Conservation (phyloP, 2,888 invertebrate genomes). For the Phengaris alcon region DNA sequence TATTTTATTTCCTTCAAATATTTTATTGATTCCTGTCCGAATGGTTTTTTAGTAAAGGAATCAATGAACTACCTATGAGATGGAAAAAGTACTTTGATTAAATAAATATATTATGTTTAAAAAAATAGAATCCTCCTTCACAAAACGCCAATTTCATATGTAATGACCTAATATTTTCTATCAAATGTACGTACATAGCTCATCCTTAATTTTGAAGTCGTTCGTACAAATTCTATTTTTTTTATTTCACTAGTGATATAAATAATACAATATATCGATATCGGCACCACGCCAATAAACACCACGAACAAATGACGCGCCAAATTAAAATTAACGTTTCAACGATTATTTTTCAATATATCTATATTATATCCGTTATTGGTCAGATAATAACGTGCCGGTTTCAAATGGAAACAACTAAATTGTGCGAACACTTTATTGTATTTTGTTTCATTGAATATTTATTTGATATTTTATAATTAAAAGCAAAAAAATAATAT, state of each 20-base stretch:
- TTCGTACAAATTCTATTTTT: not conserved
- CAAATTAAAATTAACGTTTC: conserved; percentile 24
- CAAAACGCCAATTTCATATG: no score
- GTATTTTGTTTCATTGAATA: not conserved
- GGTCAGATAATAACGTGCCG: conserved; percentile 4
- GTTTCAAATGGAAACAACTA: conserved; percentile 13
- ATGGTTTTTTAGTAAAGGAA: no score
- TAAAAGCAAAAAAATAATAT: no score
- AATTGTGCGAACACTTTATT: not conserved
- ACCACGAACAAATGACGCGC: conserved; percentile 13
- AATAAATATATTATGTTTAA: no score
- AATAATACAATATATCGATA: conserved; percentile 17
- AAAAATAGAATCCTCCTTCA: no score
- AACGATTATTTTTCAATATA: conserved; percentile 26
- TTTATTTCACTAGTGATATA: not conserved
- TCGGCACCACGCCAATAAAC: not conserved
- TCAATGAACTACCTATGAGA: no score
- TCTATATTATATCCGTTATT: conserved; percentile 7
- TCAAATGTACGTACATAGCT: no score
- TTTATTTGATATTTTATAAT: not conserved
- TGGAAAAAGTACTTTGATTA: no score
- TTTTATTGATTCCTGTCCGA: no score
- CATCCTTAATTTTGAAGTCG: no score
- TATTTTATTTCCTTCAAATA: no score
- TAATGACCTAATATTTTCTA: no score